Conservation (phyloP, 92 coral and sea anemone species). For the Virgularia gustaviana region DNA sequence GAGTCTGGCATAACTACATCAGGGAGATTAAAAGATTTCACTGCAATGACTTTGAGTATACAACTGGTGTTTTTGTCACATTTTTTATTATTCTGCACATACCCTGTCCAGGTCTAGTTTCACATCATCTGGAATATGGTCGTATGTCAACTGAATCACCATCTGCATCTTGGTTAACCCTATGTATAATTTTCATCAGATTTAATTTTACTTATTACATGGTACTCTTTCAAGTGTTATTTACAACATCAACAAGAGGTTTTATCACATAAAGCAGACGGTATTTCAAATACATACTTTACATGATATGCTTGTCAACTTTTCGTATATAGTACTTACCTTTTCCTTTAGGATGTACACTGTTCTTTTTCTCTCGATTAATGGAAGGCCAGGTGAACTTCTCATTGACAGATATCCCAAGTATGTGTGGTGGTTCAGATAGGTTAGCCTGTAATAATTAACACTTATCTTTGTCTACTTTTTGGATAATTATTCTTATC, state of each 20-base stretch:
- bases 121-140: conserved; percentile 57
- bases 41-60: not conserved
- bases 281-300: too few species aligned
- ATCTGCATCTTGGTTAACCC: too few species aligned
- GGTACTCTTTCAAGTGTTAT: too few species aligned
- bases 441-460: not conserved
- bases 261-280: too few species aligned
- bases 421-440: conserved; percentile 11
- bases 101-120: conserved; percentile 53
- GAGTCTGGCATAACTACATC: conserved; percentile 61
- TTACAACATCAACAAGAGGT: too few species aligned
- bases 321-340: not conserved
- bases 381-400: not conserved
- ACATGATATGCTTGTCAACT: not conserved
- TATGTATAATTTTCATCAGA: too few species aligned
- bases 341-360: not conserved
- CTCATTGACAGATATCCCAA: not conserved
- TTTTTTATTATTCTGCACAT: too few species aligned
- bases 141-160: conserved; percentile 69
- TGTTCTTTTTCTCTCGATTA: not conserved
- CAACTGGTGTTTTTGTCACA: not conserved
- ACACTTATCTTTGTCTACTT: not conserved
- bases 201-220: too few species aligned
- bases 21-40: not conserved
- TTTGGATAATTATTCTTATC: too few species aligned